Percentiles rank a stretch among this genome's conserved stretches.
These are phyloP conservation scores for Hipposideros larvatus DNA, from an alignment of 2,797 vertebrate genomes.

Conservation along the genomic window DNA sequence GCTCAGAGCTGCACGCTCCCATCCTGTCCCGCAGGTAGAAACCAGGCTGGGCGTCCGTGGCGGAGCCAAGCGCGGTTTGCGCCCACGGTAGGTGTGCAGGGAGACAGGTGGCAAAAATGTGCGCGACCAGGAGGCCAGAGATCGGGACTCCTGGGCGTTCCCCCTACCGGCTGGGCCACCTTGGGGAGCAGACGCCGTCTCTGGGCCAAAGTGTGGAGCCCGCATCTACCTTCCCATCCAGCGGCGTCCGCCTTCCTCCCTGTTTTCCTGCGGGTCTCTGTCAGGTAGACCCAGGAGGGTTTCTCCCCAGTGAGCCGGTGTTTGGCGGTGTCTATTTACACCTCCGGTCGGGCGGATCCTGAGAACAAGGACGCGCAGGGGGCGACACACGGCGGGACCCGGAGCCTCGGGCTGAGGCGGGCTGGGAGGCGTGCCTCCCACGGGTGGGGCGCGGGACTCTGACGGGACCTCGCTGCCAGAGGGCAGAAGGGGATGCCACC, in stretches of 20 bases:
- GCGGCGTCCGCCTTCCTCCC: neutral
- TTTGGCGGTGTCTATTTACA: neutral
- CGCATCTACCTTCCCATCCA: fast-evolving
- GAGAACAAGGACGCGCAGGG: neutral
- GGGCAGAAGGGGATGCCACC: neutral
- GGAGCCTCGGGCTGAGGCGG: neutral
- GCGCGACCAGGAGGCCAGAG: neutral
- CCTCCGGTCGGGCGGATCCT: fast-evolving
- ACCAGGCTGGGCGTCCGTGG: fast-evolving
- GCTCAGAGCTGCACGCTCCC: fast-evolving
- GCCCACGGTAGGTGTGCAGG: neutral
- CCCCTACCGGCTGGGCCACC: fast-evolving
- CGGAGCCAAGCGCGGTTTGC: neutral
- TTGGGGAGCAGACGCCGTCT: neutral
- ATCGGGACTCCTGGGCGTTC: too few relatives aligned
- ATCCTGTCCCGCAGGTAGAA: neutral
- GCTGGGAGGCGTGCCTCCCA: too few relatives aligned
- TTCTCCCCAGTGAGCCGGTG: neutral
- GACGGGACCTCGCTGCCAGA: neutral
- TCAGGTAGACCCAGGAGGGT: neutral
- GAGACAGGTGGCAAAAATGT: neutral
- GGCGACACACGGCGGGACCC: fast-evolving
- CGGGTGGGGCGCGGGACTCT: neutral
- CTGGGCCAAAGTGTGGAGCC: neutral
- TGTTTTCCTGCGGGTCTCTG: neutral